A percentile compares a stretch with the other conserved stretches of the same genome.
These are phyloP conservation scores for Phycodurus eques DNA, from an alignment of 2,113 vertebrate species.

Conservation along the genomic window DNA sequence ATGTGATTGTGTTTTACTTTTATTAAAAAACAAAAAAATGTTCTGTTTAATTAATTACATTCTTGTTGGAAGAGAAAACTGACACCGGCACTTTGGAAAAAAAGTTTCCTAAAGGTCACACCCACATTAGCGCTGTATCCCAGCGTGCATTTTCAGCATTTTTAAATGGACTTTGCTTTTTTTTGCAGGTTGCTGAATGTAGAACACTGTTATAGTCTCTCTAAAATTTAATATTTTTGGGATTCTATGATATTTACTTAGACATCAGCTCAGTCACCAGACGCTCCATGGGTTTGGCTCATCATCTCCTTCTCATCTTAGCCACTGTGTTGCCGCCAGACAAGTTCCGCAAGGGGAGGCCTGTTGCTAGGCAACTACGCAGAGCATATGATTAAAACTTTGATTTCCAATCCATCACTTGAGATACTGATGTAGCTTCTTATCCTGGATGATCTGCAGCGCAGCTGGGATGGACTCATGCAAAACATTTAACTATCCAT, in stretches of 20 bases:
- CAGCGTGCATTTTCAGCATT: not conserved
- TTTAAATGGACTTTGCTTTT: not conserved
- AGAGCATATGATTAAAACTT: slow-evolving; percentile 72
- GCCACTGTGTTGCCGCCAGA: slow-evolving; percentile 49
- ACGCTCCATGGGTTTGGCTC: slow-evolving; percentile 28
- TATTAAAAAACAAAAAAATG: slow-evolving; percentile 14
- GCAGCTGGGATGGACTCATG: slow-evolving; percentile 42
- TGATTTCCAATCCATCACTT: slow-evolving; percentile 73
- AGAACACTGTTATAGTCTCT: not conserved
- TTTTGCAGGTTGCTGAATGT: not conserved
- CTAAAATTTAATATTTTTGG: slow-evolving; percentile 15
- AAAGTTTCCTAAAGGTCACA: slow-evolving; percentile 4
- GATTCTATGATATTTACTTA: slow-evolving; percentile 17
- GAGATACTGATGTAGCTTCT: slow-evolving; percentile 59
- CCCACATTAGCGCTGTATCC: not conserved
- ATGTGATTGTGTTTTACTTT: slow-evolving; percentile 10
- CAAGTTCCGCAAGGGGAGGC: slow-evolving; percentile 51
- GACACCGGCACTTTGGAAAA: not conserved
- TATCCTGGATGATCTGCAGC: slow-evolving; percentile 54
- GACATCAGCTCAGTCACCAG: slow-evolving; percentile 2
- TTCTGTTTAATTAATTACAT: slow-evolving; percentile 4
- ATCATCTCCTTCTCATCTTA: slow-evolving; percentile 51
- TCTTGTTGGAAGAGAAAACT: slow-evolving; percentile 4
- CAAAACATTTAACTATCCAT: slow-evolving; percentile 3
- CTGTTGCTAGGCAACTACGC: slow-evolving; percentile 71